Percentiles rank a stretch among this genome's conserved stretches.
phyloP scores from a whole-genome alignment of 2,113 vertebrate genomes.

The Osmerus mordax region DNA sequence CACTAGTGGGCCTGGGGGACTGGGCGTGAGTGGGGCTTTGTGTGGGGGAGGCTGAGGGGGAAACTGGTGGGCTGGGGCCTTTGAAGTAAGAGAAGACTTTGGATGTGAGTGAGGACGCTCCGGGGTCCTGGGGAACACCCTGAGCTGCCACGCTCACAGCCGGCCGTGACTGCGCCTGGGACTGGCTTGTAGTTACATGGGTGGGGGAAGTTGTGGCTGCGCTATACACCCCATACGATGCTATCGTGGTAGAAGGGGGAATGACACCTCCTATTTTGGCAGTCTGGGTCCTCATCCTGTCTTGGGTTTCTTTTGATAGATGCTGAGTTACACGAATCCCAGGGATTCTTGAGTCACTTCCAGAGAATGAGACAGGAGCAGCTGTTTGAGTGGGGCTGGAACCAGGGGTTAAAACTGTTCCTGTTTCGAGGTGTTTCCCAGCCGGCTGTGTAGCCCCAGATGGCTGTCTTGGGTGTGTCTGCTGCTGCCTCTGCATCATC shows the following conservation, averaged over 20 bases:
- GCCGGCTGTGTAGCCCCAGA: slow-evolving; percentile 57
- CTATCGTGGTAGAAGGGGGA: slow-evolving; percentile 48
- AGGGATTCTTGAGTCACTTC: slow-evolving; percentile 75
- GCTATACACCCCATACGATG: slow-evolving; percentile 12
- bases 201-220: slow-evolving; percentile 60
- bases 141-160: slow-evolving; percentile 26
- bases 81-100: slow-evolving; percentile 83
- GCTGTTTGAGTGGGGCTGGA: slow-evolving; percentile 92
- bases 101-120: slow-evolving; percentile 61
- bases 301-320: slow-evolving; percentile 87
- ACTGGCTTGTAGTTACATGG: slow-evolving; percentile 49
- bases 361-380: slow-evolving; percentile 83
- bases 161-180: slow-evolving; percentile 40
- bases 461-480: slow-evolving; percentile 64
- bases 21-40: slow-evolving; percentile 81
- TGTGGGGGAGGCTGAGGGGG: slow-evolving; percentile 80
- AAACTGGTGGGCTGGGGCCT: slow-evolving; percentile 83
- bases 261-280: slow-evolving; percentile 69
- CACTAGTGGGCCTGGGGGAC: slow-evolving; percentile 45
- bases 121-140: slow-evolving; percentile 64
- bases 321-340: slow-evolving; percentile 88
- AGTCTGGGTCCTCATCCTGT: slow-evolving; percentile 79
- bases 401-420: slow-evolving; percentile 86
- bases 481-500: slow-evolving; percentile 86
- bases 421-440: slow-evolving; percentile 83